A percentile compares a stretch with the other conserved stretches of the same genome.
Conservation (phyloP, 2,888 invertebrate genomes). For the Drosophila nr. medialis region DNA sequence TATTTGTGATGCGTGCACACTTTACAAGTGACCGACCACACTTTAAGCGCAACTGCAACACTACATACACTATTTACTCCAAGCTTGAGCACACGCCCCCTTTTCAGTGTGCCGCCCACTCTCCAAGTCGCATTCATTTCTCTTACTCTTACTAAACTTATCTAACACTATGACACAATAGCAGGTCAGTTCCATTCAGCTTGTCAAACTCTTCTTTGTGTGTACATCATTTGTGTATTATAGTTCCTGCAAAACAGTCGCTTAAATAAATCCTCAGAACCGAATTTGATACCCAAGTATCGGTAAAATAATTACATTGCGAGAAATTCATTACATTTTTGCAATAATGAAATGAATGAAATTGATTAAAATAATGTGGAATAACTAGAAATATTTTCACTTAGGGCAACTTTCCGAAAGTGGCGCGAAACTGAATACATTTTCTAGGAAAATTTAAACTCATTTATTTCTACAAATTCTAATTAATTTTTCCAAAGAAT, state of each 20-base stretch:
- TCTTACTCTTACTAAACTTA: not conserved
- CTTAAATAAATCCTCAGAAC: not conserved
- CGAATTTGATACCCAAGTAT: not conserved
- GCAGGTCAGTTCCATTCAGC: not conserved
- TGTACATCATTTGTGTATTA: not conserved
- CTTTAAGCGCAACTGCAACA: conserved; percentile 34
- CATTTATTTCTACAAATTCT: not conserved
- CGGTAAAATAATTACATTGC: not conserved
- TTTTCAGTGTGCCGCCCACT: not conserved
- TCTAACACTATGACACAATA: not conserved
- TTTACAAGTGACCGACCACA: conserved; percentile 42
- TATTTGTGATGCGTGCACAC: conserved; percentile 56
- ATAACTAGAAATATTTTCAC: not conserved
- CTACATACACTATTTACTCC: conserved; percentile 2
- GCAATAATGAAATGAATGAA: too few relatives aligned
- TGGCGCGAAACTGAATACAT: not conserved
- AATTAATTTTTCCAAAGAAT: not conserved
- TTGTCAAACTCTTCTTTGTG: not conserved
- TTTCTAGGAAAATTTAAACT: not conserved
- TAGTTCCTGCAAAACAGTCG: not conserved
- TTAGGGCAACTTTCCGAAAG: not conserved
- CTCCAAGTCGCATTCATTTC: conserved; percentile 4
- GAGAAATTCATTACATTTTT: not conserved
- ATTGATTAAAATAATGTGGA: not conserved
- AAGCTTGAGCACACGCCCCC: not conserved